Evolutionary conservation across 2,797 vertebrate species (phyloP).

Genomic region (Schizopygopsis pylzovi): DNA sequence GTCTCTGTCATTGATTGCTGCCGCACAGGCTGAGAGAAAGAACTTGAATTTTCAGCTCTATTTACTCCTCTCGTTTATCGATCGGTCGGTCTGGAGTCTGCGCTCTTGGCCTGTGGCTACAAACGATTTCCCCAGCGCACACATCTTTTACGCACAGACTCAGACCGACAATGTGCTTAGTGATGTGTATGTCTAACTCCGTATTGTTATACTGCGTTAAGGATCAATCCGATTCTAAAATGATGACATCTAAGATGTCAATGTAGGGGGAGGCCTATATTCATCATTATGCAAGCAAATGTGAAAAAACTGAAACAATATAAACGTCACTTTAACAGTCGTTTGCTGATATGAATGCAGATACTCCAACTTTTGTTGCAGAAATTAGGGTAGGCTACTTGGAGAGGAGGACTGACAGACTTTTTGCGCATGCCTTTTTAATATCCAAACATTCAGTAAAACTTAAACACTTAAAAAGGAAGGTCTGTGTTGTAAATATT

Average conservation of each 20-base stretch:
- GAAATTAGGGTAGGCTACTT: not conserved
- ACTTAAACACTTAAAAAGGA: not conserved
- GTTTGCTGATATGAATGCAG: not conserved
- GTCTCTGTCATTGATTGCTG: constrained; percentile 47
- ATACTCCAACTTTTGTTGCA: not conserved
- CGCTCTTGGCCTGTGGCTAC: constrained; percentile 45
- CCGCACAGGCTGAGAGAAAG: constrained; percentile 57
- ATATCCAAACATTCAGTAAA: not conserved
- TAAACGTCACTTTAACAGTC: not conserved
- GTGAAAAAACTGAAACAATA: not conserved
- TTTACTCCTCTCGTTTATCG: constrained; percentile 75
- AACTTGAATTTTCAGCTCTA: constrained; percentile 74
- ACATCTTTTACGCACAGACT: not conserved
- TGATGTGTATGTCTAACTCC: not conserved
- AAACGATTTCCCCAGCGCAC: constrained; percentile 12
- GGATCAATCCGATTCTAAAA: not conserved
- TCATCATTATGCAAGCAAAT: not conserved
- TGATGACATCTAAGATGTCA: not conserved
- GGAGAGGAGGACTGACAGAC: not conserved
- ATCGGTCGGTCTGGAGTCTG: constrained; percentile 76
- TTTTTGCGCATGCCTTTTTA: not conserved
- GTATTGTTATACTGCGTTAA: no score
- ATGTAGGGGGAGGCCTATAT: not conserved
- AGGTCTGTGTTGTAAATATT: not conserved
- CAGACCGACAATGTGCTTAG: not conserved